These are phyloP conservation scores for Lasioglossum pauxillum DNA, from an alignment of 2,888 invertebrate species.

Conservation along the genomic window DNA sequence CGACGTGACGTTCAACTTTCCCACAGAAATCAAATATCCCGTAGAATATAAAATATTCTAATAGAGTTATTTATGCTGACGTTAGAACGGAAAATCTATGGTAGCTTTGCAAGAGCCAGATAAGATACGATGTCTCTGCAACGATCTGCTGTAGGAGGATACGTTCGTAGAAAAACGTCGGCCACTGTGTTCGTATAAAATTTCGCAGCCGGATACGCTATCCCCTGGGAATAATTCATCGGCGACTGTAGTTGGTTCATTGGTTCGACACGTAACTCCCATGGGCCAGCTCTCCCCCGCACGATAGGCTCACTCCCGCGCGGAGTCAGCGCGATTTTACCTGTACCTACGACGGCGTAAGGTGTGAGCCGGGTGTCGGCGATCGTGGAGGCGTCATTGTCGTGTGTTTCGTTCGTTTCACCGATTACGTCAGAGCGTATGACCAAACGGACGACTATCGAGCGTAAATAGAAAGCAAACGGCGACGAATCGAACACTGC, in stretches of 20 bases:
- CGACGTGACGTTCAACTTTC: neutral
- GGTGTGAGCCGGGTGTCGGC: slow-evolving; percentile 58
- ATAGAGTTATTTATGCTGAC: neutral
- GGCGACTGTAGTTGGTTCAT: slow-evolving; percentile 20
- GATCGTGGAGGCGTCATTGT: slow-evolving; percentile 71
- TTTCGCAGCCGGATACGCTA: slow-evolving; percentile 6
- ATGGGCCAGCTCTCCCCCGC: slow-evolving; percentile 42
- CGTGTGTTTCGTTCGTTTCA: slow-evolving; percentile 67
- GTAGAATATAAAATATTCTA: neutral
- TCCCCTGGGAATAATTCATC: slow-evolving; percentile 37
- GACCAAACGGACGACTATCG: slow-evolving; percentile 46
- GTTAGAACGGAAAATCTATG: neutral
- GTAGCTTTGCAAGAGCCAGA: neutral
- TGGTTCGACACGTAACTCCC: slow-evolving; percentile 25
- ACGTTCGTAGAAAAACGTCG: neutral
- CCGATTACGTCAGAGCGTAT: slow-evolving; percentile 66
- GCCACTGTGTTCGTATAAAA: slow-evolving; percentile 4
- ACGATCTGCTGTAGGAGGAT: slow-evolving; percentile 2
- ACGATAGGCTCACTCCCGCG: neutral
- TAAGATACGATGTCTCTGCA: neutral
- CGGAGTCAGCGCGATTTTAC: slow-evolving; percentile 19
- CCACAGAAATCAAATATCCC: neutral
- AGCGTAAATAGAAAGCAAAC: slow-evolving; percentile 69
- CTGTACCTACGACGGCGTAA: slow-evolving; percentile 28
- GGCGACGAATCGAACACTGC: slow-evolving; percentile 69